Evolutionary conservation across 2,113 vertebrate genomes (phyloP), one percentile per base, ranked within the genome.

Genomic region (Trogon surrucura): DNA sequence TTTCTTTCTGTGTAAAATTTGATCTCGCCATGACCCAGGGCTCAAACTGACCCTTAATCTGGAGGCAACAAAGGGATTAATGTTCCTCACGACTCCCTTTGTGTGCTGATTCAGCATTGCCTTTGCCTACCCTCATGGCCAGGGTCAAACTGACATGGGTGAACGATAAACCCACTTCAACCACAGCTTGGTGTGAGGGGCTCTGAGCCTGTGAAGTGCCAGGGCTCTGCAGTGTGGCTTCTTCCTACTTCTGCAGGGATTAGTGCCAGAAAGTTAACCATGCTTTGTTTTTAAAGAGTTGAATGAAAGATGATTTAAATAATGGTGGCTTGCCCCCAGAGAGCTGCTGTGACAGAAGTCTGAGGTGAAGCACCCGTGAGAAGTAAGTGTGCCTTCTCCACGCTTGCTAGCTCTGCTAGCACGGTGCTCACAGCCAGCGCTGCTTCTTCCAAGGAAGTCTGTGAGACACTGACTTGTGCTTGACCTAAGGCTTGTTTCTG

Each of bases 21-120:
- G 5, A n/a, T 53, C 25, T 54, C 11, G 4, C 13, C 5, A 0
- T 5, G 25, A 57, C 36, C 44, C 0, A 0, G 26, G 48, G 38
- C 38, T 67, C 57, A 34, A 25, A 50, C 15, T 25, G 50, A n/a
- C 32, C 32, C 36, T 82, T 62, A 32, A 69, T 45, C 32, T 56
- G 47, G 62, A 85, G 62, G 71, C 50, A 85, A 7, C 5, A 22
- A 16, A 69, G 4, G 20, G 16, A 25, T 61, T 54, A 66, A 87
- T 15, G 4, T 10, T 57, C 17, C 23, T 21, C 19, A 26, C 8
- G 58, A 16, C 26, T 45, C 53, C 34, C 19, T 22, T 54, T 25
- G n/a, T 1, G 5, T 57, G 56, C 69, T 86, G 87, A 80, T 27
- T 92, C 44, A n/a, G 45, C 34, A 15, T 3, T 50, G 44, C 19